Conservation (phyloP, 2,113 vertebrate genomes). For the Puntigrus tetrazona region DNA sequence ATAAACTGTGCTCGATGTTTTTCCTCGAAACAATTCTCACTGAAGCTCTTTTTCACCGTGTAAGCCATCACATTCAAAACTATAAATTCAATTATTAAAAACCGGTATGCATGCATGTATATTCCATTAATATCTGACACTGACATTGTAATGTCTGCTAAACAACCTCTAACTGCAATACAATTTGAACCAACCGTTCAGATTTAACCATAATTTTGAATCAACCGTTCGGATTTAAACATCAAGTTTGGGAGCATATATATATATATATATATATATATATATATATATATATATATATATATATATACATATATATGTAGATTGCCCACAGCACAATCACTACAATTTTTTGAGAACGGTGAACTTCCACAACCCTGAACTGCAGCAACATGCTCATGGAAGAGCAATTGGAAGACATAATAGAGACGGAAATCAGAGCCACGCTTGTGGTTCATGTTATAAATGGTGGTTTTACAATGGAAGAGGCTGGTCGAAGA, state of each 20-base stretch:
- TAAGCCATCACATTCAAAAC: no score
- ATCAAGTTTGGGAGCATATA: background rate
- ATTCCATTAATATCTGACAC: background rate
- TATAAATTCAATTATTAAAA: background rate
- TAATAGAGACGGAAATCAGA: constrained; percentile 2
- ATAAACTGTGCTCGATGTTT: no score
- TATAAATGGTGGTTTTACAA: background rate
- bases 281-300: no score
- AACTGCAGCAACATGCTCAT: background rate
- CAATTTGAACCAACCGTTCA: background rate
- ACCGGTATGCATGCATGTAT: background rate
- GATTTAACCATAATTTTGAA: background rate
- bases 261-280: no score
- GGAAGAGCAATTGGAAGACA: background rate
- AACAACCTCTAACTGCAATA: background rate
- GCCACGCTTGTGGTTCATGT: background rate
- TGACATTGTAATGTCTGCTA: background rate
- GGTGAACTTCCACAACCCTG: background rate
- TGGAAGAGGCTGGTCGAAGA: constrained; percentile 2
- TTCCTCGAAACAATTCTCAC: no score
- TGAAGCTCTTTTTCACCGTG: no score
- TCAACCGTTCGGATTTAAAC: background rate
- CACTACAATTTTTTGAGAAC: background rate
- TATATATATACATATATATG: no score
- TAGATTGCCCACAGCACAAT: constrained; percentile 4